Evolutionary conservation across 2,888 invertebrate genomes (phyloP), one percentile per base, ranked within the genome.

Genomic region (Hylaea fasciaria): DNA sequence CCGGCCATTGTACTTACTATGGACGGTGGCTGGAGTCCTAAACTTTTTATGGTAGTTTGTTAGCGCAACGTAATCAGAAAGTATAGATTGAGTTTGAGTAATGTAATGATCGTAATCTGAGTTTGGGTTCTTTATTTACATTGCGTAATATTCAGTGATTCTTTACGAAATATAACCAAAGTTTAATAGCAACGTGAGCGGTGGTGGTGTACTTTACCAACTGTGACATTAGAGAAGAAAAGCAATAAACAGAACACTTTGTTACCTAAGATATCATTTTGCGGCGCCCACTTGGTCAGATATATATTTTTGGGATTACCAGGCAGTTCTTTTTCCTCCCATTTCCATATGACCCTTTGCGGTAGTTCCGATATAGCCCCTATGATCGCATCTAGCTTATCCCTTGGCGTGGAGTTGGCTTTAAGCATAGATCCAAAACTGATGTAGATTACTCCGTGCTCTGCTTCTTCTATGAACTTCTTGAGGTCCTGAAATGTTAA

Each of bases 361-460:
- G 95, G 94, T 28, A 96, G 82, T 63, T 93, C 87, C 0, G 92
- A 83, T 56, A 97, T 86, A 0, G 94, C 95, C 2, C 83, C 87
- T 4, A 95, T 66, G 57, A 97, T 94, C n/a, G 88, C 91, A 3
- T 91, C 76, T 46, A 94, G 74, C 70, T 94, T 95, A 0, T 94
- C 90, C 51, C 83, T 82, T 0, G 95, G 93, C 67, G 95, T 93
- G 0, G 94, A 93, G 0, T 94, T 90, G 0, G 94, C 90, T 73
- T 93, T 94, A 56, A 96, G 86, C 94, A 96, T 94, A 0, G 96
- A 96, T 8, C 97, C 97, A 82, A 96, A 94, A 78, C 95, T 96
- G 68, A 97, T 95, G 74, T 94, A 95, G 64, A 97, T 93, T 1
- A 96, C 94, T 0, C 96, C 96, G 43, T 95, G 87, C 12, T 91